Evolutionary conservation across 2,797 vertebrate genomes (phyloP).

Genomic region (Gallinago stenura): DNA sequence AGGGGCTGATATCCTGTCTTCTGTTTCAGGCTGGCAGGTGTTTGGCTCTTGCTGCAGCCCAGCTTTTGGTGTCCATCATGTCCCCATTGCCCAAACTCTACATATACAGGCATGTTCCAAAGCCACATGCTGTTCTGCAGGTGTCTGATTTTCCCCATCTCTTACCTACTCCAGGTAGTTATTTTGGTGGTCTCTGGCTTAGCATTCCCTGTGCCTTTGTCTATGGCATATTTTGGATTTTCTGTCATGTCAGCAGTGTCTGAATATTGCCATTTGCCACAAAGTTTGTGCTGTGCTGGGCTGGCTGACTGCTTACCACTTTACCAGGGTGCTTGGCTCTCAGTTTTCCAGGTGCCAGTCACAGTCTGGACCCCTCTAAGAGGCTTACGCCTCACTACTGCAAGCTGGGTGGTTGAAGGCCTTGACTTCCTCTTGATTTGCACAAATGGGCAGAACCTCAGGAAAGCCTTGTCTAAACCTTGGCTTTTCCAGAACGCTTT

Average conservation of each 20-base stretch:
- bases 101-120: background rate
- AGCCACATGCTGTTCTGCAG: background rate
- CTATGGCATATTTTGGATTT: background rate
- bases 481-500: background rate
- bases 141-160: background rate
- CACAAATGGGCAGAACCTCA: background rate
- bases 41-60: background rate
- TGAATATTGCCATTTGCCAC: background rate
- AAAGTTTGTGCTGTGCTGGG: background rate
- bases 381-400: background rate
- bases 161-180: background rate
- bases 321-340: background rate
- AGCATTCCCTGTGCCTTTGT: background rate
- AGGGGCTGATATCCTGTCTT: background rate
- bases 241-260: background rate
- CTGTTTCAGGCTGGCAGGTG: background rate
- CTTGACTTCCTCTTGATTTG: background rate
- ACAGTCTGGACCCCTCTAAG: background rate
- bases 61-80: background rate
- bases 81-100: background rate
- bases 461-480: background rate
- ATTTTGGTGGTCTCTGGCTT: background rate
- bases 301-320: background rate
- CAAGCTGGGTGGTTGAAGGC: background rate
- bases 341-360: background rate